A percentile compares a stretch with the other conserved stretches of the same genome.
Evolutionary conservation across 2,113 vertebrate species (phyloP).

Genomic region (Macrotus californicus): DNA sequence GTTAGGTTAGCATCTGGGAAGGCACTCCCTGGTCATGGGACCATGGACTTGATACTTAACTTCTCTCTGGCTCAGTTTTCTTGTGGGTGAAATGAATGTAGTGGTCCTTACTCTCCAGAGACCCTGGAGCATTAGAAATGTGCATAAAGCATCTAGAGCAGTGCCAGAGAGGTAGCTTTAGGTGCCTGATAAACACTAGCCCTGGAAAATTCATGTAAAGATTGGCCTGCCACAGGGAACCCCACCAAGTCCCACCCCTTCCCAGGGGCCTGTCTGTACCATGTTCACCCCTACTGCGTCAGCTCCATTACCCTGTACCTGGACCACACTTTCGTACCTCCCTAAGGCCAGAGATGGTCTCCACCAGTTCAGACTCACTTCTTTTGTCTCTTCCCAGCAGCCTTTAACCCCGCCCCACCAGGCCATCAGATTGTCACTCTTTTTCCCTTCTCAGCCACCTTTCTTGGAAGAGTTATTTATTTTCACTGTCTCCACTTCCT

Average conservation of each 20-base stretch:
- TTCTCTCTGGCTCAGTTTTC: background rate
- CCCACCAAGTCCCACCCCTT: background rate
- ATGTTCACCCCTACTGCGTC: rapidly evolving
- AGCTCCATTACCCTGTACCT: background rate
- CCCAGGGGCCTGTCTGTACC: background rate
- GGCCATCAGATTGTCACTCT: too few relatives aligned
- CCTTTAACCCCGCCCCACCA: background rate
- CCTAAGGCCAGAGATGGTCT: background rate
- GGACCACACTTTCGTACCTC: too few relatives aligned
- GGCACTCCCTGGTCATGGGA: background rate
- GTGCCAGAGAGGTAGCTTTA: background rate
- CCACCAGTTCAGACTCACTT: too few relatives aligned
- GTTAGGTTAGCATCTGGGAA: background rate
- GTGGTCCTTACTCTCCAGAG: background rate
- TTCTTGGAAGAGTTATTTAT: conserved; percentile 6
- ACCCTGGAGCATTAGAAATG: background rate
- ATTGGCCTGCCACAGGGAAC: background rate
- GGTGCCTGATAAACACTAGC: background rate
- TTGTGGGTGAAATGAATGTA: background rate
- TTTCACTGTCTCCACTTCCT: background rate
- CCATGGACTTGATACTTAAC: background rate
- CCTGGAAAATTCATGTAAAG: background rate
- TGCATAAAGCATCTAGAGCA: background rate
- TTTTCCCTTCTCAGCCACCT: background rate
- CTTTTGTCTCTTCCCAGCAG: background rate